A percentile compares a stretch with the other conserved stretches of the same genome.
Conservation (phyloP, 2,888 invertebrate species). For the Acleris sparsana region DNA sequence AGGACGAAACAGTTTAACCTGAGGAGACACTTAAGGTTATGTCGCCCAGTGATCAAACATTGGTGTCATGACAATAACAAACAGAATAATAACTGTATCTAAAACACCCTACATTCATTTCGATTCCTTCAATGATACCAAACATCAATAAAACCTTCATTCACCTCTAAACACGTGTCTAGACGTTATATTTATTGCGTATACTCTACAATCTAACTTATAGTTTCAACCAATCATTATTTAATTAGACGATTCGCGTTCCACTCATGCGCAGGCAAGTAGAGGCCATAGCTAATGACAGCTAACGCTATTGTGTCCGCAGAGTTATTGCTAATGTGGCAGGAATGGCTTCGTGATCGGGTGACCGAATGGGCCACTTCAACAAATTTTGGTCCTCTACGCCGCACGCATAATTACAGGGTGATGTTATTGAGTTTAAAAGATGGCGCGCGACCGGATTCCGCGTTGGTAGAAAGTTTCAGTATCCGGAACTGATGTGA, state of each 20-base stretch:
- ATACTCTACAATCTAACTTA: conserved; percentile 18
- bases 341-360: conserved; percentile 64
- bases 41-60: no score
- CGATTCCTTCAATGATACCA: no score
- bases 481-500: conserved; percentile 4
- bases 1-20: no score
- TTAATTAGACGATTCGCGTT: conserved; percentile 76
- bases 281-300: conserved; percentile 75
- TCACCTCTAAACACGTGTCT: conserved; percentile 1
- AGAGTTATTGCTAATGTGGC: conserved; percentile 66
- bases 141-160: not conserved
- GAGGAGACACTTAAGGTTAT: no score
- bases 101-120: no score
- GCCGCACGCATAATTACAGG: conserved; percentile 45
- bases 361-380: conserved; percentile 58
- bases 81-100: no score
- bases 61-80: no score
- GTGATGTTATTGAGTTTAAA: conserved; percentile 61
- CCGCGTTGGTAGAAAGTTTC: conserved; percentile 34
- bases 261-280: conserved; percentile 55
- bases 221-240: conserved; percentile 34
- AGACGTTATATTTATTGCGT: conserved; percentile 5
- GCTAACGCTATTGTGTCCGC: conserved; percentile 61
- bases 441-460: conserved; percentile 21
- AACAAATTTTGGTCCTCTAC: conserved; percentile 60